Percentiles rank a stretch among this genome's conserved stretches.
Conservation (phyloP, 64 coral and sea anemone species). For the Actinia equina region DNA sequence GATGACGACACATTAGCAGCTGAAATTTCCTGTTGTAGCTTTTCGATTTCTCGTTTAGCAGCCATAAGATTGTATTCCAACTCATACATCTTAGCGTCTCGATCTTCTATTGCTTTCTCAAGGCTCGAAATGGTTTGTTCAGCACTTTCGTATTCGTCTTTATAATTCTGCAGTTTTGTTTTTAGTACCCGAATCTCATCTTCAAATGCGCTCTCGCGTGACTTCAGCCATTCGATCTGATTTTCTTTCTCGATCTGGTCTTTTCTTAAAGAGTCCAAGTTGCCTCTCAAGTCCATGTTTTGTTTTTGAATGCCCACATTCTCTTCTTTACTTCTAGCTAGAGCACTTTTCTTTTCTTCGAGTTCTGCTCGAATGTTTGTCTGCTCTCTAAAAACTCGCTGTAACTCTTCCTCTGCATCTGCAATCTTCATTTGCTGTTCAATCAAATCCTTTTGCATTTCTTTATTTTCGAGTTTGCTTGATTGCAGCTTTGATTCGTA, state of each 20-base stretch:
- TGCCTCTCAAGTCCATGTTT: conserved; percentile 60
- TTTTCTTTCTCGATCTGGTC: conserved; percentile 66
- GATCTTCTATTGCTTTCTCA: conserved; percentile 56
- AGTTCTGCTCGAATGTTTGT: conserved; percentile 68
- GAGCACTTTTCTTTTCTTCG: conserved; percentile 70
- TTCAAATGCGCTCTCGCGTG: conserved; percentile 56
- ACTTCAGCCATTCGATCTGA: conserved; percentile 69
- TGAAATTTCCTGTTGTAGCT: conserved; percentile 68
- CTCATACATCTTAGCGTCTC: conserved; percentile 63
- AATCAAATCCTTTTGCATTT: conserved; percentile 93
- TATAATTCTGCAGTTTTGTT: conserved; percentile 57
- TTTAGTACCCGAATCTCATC: conserved; percentile 80
- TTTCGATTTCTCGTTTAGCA: conserved; percentile 74
- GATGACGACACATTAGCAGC: conserved; percentile 39
- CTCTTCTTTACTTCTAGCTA: conserved; percentile 73
- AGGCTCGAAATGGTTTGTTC: conserved; percentile 65
- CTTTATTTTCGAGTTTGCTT: conserved; percentile 82
- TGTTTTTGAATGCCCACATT: conserved; percentile 55
- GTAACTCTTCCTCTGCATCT: conserved; percentile 73
- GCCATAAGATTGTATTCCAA: conserved; percentile 68
- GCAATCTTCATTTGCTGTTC: conserved; percentile 77
- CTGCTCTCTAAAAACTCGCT: conserved; percentile 73
- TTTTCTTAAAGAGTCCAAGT: conserved; percentile 65
- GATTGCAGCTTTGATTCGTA: conserved; percentile 72
- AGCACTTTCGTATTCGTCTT: conserved; percentile 76